These are phyloP conservation scores for Poicephalus meyeri DNA, from an alignment of 2,113 vertebrate species.

Conservation along the genomic window DNA sequence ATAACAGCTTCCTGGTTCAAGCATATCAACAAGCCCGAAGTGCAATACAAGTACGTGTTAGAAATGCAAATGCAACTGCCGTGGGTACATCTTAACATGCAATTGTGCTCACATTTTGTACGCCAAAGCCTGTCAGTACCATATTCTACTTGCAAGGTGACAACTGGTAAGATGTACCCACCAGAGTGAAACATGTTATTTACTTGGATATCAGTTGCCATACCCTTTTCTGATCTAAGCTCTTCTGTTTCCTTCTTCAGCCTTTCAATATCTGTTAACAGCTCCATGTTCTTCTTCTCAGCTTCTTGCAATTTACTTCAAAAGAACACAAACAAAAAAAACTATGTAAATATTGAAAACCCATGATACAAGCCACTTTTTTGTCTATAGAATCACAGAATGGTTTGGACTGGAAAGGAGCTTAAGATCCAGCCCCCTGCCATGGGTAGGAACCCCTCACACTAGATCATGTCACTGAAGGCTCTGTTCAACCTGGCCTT, in stretches of 20 bases:
- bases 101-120: background rate
- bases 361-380: background rate
- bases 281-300: conserved; percentile 91
- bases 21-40: background rate
- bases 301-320: conserved; percentile 95
- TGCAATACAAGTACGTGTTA: rapidly evolving
- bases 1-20: background rate
- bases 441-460: background rate
- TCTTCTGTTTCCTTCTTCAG: conserved; percentile 95
- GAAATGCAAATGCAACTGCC: background rate
- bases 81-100: background rate
- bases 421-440: background rate
- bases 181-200: background rate
- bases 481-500: background rate
- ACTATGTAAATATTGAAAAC: background rate
- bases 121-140: background rate
- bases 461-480: background rate
- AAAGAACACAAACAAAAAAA: conserved; percentile 49
- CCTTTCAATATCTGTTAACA: conserved; percentile 89
- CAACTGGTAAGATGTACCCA: conserved; percentile 36
- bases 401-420: background rate
- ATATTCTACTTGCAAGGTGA: background rate
- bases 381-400: background rate
- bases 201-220: conserved; percentile 59
- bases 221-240: conserved; percentile 92